Percentiles rank a stretch among this genome's conserved stretches.
These are phyloP conservation scores for Sitophilus oryzae DNA, from an alignment of 1,140 invertebrate genomes.

Conservation along the genomic window DNA sequence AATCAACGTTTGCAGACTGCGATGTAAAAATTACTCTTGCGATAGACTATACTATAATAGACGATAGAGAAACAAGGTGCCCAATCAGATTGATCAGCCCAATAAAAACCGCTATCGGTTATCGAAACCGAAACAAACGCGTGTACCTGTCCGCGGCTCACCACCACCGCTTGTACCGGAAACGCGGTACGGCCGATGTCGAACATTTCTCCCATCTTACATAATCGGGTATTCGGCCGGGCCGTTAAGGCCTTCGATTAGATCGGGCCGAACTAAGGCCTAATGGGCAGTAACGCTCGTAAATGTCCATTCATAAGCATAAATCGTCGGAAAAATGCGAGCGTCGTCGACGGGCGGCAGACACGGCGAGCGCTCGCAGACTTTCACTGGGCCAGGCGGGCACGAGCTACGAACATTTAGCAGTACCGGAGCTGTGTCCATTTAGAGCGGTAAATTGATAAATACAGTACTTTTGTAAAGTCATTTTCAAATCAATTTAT, in stretches of 20 bases:
- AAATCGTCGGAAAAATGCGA: conserved; percentile 23
- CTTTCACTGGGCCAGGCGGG: conserved; percentile 25
- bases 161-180: conserved; percentile 20
- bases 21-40: too few relatives aligned
- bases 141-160: neutral
- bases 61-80: too few relatives aligned
- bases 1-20: too few relatives aligned
- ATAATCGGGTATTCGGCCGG: conserved; percentile 18
- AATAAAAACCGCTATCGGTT: too few relatives aligned
- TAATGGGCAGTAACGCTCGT: conserved; percentile 26
- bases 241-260: conserved; percentile 24
- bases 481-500: too few relatives aligned
- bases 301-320: conserved; percentile 28
- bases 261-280: conserved; percentile 25
- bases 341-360: conserved; percentile 12
- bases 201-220: conserved; percentile 24
- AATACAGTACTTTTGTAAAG: too few relatives aligned
- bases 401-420: conserved; percentile 23
- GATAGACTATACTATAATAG: too few relatives aligned
- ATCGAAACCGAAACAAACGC: neutral
- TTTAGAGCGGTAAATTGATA: too few relatives aligned
- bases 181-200: conserved; percentile 20
- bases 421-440: too few relatives aligned
- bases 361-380: too few relatives aligned
- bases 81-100: too few relatives aligned